Conservation (phyloP, 2,888 invertebrate species). For the Artemia sinica region DNA sequence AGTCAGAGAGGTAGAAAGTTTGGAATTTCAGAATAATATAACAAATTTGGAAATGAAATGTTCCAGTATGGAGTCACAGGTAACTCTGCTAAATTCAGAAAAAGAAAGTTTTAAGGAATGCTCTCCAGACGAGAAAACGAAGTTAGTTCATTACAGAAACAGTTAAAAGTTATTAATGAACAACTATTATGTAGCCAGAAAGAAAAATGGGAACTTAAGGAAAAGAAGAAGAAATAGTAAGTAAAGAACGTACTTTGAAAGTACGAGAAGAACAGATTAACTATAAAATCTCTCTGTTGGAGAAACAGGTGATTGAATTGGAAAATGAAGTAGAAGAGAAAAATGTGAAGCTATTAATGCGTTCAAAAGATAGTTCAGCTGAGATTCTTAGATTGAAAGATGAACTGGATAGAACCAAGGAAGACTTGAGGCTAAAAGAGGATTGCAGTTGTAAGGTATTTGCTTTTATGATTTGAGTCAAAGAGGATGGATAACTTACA, state of each 20-base stretch:
- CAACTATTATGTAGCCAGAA: neutral
- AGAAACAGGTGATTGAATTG: neutral
- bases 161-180: neutral
- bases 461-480: neutral
- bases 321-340: constrained; percentile 3
- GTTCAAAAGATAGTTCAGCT: neutral
- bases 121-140: neutral
- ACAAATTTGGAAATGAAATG: neutral
- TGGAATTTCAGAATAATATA: neutral
- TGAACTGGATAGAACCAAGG: neutral
- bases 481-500: neutral
- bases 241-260: neutral
- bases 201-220: constrained; percentile 4
- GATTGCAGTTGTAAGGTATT: constrained; percentile 6
- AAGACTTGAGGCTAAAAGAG: neutral
- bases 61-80: neutral
- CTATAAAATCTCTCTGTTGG: neutral
- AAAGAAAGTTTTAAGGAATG: constrained; percentile 8
- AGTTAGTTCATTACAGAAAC: neutral
- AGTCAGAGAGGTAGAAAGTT: neutral
- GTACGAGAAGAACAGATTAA: neutral
- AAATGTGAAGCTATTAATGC: neutral
- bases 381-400: constrained; percentile 1
- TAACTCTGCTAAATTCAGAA: neutral
- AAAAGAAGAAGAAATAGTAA: neutral